These are phyloP conservation scores for Drosophila nr. fundita DNA, from an alignment of 2,888 invertebrate genomes.

Conservation along the genomic window DNA sequence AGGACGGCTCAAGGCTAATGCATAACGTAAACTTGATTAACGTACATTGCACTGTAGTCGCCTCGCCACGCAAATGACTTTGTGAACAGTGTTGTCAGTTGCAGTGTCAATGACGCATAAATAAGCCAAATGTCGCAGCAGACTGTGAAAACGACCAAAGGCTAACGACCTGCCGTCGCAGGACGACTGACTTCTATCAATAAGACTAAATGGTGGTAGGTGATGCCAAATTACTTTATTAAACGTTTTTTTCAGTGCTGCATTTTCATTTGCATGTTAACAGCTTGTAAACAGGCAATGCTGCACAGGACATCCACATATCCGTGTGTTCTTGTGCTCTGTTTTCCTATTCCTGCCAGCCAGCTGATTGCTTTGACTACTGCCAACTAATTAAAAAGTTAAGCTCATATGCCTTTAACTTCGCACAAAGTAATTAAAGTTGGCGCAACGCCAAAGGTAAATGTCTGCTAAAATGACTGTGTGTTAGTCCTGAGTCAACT, in stretches of 20 bases:
- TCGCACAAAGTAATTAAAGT: slow-evolving; percentile 76
- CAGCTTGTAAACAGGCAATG: slow-evolving; percentile 58
- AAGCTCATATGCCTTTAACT: slow-evolving; percentile 75
- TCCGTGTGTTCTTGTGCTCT: slow-evolving; percentile 2
- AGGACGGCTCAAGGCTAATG: slow-evolving; percentile 45
- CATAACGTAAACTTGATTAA: slow-evolving; percentile 68
- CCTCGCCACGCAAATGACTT: slow-evolving; percentile 2
- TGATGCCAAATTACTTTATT: slow-evolving; percentile 52
- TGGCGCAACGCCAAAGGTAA: slow-evolving; percentile 64
- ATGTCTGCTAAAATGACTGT: slow-evolving; percentile 38
- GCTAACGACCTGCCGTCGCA: slow-evolving; percentile 12
- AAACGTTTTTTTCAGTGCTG: slow-evolving; percentile 27
- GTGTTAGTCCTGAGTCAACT: slow-evolving; percentile 46
- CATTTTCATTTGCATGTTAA: slow-evolving; percentile 75
- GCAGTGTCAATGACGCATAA: slow-evolving; percentile 60
- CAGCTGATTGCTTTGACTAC: slow-evolving; percentile 71
- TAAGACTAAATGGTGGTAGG: slow-evolving; percentile 25
- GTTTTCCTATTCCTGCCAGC: slow-evolving; percentile 24
- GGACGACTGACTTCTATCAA: slow-evolving; percentile 31
- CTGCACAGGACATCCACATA: slow-evolving; percentile 26
- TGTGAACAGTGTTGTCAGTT: slow-evolving; percentile 29
- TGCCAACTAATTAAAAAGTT: slow-evolving; percentile 77
- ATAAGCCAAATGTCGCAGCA: slow-evolving; percentile 43
- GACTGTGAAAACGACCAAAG: neutral
- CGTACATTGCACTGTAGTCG: slow-evolving; percentile 29